Conservation (phyloP, 2,113 vertebrate genomes). For the Otus sunia region DNA sequence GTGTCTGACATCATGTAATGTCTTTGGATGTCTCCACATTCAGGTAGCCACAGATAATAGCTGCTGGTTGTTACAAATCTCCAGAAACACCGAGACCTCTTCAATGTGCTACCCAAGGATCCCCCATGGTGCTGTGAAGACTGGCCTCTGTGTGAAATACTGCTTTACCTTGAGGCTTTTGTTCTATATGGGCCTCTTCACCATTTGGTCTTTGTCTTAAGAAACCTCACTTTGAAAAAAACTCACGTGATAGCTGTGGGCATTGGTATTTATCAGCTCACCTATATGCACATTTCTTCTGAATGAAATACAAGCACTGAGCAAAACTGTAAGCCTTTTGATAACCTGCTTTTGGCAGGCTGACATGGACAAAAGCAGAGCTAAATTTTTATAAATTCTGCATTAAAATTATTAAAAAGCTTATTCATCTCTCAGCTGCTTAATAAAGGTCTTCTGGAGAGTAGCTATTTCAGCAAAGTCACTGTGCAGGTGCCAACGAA, state of each 20-base stretch:
- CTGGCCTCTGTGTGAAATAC: not conserved
- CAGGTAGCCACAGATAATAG: not conserved
- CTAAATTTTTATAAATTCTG: not conserved
- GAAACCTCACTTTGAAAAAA: not conserved
- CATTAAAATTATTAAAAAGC: not conserved
- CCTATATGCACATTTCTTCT: not conserved
- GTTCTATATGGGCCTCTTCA: not conserved
- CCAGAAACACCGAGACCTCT: not conserved
- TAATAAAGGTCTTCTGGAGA: not conserved
- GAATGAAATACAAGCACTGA: not conserved
- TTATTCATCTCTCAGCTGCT: constrained; percentile 11
- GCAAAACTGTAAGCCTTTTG: not conserved
- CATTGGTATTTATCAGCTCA: not conserved
- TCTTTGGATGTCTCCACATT: not conserved
- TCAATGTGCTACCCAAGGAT: not conserved
- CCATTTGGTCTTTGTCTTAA: not conserved
- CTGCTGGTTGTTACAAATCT: not conserved
- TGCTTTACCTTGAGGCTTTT: not conserved
- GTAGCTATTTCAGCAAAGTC: not conserved
- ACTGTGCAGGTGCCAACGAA: not conserved
- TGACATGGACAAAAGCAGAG: not conserved
- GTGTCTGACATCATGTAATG: not conserved
- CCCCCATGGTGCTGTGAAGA: fast-evolving
- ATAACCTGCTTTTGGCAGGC: not conserved
- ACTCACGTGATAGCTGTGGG: fast-evolving